phyloP scores from a whole-genome alignment of 1,140 invertebrate species.

The Drosophila ogumai region DNA sequence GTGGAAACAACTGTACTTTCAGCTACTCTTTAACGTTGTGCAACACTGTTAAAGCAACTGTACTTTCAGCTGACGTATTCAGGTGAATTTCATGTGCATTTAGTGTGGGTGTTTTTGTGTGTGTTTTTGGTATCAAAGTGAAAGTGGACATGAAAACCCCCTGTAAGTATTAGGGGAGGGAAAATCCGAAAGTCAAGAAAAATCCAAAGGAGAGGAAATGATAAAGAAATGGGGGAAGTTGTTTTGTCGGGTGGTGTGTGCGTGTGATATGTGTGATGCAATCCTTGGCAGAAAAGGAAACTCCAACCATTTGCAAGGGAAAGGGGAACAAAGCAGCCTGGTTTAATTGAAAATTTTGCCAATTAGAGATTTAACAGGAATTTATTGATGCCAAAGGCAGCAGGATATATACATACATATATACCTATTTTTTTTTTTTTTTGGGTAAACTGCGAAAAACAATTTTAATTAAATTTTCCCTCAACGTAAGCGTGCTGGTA shows the following conservation, averaged over 20 bases:
- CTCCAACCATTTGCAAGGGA: neutral
- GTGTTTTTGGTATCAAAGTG: slow-evolving; percentile 17
- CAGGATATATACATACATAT: slow-evolving; percentile 9
- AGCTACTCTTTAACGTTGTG: neutral
- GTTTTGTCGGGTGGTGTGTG: neutral
- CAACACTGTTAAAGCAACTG: slow-evolving; percentile 6
- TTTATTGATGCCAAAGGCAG: slow-evolving; percentile 33
- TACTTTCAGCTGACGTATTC: slow-evolving; percentile 1
- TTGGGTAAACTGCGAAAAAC: slow-evolving; percentile 26
- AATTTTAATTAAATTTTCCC: slow-evolving; percentile 47
- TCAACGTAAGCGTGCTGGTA: slow-evolving; percentile 1
- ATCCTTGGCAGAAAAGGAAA: slow-evolving; percentile 3
- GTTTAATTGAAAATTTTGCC: slow-evolving; percentile 38
- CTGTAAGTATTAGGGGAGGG: slow-evolving; percentile 5
- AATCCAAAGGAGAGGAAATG: neutral
- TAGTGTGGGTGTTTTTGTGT: slow-evolving; percentile 10
- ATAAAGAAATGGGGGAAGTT: slow-evolving; percentile 6
- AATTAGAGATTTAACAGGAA: slow-evolving; percentile 41
- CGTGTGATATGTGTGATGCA: slow-evolving; percentile 32
- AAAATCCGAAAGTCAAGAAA: slow-evolving; percentile 2
- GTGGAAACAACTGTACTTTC: neutral
- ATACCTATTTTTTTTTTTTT: neutral
- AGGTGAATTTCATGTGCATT: slow-evolving; percentile 13
- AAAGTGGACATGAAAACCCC: slow-evolving; percentile 34
- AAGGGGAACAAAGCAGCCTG: slow-evolving; percentile 17